Base-by-base conservation (phyloP, 2,113 vertebrate species). In the Lophotis ruficrista region DNA sequence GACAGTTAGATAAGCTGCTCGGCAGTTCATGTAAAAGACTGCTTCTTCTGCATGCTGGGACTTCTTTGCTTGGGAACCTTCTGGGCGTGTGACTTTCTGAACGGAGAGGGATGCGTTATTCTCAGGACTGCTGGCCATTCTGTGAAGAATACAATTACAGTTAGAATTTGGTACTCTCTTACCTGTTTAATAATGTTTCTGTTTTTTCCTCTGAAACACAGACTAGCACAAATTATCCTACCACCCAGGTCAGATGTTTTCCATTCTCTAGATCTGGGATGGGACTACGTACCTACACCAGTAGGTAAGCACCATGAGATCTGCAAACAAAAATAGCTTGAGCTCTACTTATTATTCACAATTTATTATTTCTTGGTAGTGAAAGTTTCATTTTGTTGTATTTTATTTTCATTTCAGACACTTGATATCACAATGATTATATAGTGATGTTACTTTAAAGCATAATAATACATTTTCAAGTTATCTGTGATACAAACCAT, bases 1-100 rank as follows among this genome's bases (percentile, higher is more conserved):
- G 65, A 99, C 97, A 76, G 97, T 83, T n/a, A 99, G 96, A 56
- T 99, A 99, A 27, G 98, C 98, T 87, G 99, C 99, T 97, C 99
- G 98, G 96, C 99, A 99, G 48, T 98, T 98, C 82, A 78, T 84
- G 96, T 99, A 99, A 95, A 99, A 99, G 51, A 81, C 30, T 76
- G 98, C 98, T 54, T 99, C 98, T 90, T 98, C 98, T 43, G 96
- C 96, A 47, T 76, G 91, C 89, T 97, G 98, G 69, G 81, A 95
- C 86, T 89, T 98, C 94, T 96, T 98, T 73, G 71, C 81, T 82
- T 75, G 95, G 37, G 85, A 60, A 94, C 61, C 85, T 70, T 95
- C 97, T 2, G n/a, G 85, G 83, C 8, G 6, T 5, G 70, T 6
- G 57, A 89, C 70, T n/a, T 96, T 97, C 73, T 97, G 97, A 91